These are phyloP conservation scores for Torymus texanus DNA, from an alignment of 2,888 invertebrate species.

Conservation along the genomic window DNA sequence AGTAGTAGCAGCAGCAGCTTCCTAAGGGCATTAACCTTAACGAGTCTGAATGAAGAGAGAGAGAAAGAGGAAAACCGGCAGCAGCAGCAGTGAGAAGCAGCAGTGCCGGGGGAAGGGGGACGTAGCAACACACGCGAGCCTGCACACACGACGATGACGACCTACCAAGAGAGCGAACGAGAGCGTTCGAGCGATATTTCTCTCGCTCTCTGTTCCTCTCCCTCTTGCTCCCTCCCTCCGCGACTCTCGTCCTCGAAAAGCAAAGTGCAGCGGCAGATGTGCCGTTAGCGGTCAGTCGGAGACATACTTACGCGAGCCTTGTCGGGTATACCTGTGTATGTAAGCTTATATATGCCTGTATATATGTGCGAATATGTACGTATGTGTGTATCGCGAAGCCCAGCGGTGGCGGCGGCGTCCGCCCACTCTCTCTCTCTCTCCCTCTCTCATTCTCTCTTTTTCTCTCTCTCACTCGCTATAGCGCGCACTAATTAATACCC, in stretches of 20 bases:
- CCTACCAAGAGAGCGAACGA: constrained; percentile 1
- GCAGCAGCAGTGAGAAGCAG: constrained; percentile 12
- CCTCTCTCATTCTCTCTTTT: background rate
- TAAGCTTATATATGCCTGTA: background rate
- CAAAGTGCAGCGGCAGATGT: constrained; percentile 10
- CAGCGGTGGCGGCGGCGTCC: background rate
- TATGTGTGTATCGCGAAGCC: no score
- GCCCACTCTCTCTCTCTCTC: background rate
- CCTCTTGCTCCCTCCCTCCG: no score
- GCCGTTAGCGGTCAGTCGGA: constrained; percentile 37
- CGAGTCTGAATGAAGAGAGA: constrained; percentile 50
- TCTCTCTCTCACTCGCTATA: background rate
- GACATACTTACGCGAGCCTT: no score
- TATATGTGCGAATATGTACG: no score
- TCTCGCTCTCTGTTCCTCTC: no score
- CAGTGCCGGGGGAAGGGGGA: constrained; percentile 30
- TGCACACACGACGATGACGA: constrained; percentile 11
- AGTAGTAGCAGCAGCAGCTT: no score
- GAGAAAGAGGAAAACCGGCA: constrained; percentile 10
- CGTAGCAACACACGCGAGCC: background rate
- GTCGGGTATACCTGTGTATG: no score
- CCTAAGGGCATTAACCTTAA: constrained; percentile 55
- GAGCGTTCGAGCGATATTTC: no score
- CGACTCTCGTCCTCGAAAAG: no score
- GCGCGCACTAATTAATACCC: constrained; percentile 63